Evolutionary conservation across 2,113 vertebrate species (phyloP).

Genomic region (Pygoscelis adeliae): DNA sequence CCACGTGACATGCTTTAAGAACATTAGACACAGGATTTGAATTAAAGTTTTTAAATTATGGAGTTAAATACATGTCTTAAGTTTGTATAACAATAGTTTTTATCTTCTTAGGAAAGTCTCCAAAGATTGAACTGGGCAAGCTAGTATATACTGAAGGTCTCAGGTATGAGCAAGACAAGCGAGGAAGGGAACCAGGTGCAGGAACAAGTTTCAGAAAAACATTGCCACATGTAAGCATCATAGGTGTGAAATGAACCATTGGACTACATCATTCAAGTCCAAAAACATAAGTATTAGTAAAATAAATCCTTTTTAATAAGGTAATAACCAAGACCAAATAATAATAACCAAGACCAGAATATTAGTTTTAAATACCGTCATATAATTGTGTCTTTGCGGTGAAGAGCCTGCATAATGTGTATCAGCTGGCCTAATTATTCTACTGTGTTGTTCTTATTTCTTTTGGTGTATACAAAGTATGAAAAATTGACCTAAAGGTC

Average conservation of each 20-base stretch:
- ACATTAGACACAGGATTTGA: not conserved
- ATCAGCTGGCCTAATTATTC: not conserved
- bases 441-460: not conserved
- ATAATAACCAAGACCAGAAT: not conserved
- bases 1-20: not conserved
- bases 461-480: not conserved
- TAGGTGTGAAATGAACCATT: not conserved
- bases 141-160: not conserved
- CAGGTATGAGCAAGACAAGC: not conserved
- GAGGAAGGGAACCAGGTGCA: not conserved
- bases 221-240: accelerated
- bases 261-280: not conserved
- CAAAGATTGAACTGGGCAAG: not conserved
- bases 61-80: not conserved
- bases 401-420: not conserved
- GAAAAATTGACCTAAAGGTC: not conserved
- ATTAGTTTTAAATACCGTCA: not conserved
- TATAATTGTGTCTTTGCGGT: not conserved
- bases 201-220: not conserved
- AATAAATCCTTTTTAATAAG: not conserved
- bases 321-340: not conserved
- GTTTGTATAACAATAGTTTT: not conserved
- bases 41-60: not conserved
- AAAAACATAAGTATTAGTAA: not conserved
- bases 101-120: not conserved